These are phyloP conservation scores for Florisuga fusca DNA, from an alignment of 2,797 vertebrate species.

Conservation along the genomic window DNA sequence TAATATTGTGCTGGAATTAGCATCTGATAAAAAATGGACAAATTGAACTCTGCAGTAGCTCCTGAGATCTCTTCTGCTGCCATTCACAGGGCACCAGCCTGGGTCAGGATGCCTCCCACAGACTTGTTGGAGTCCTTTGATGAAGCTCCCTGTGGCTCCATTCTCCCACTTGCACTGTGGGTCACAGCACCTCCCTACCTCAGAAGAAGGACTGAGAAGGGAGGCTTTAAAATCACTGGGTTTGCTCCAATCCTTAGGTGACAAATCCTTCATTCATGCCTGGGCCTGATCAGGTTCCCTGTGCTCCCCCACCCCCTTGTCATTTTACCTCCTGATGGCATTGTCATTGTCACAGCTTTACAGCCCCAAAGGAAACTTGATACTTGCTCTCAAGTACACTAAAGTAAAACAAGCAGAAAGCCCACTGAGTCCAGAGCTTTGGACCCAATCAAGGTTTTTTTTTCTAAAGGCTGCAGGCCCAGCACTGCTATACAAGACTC, in stretches of 20 bases:
- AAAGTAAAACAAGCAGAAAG: neutral
- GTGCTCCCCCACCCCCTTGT: too few species aligned
- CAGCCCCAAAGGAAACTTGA: neutral
- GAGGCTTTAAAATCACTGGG: neutral
- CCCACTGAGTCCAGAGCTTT: neutral
- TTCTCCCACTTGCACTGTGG: neutral
- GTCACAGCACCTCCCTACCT: neutral
- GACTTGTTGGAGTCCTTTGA: neutral
- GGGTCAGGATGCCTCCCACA: neutral
- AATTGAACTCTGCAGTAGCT: neutral
- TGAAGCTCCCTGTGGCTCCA: neutral
- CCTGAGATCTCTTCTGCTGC: neutral
- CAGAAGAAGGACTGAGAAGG: neutral
- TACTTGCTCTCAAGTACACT: neutral
- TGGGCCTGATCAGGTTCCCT: neutral
- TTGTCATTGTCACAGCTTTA: neutral
- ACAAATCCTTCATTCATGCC: neutral
- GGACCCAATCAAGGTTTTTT: neutral
- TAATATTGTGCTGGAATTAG: neutral
- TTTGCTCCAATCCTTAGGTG: neutral
- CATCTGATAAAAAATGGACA: neutral
- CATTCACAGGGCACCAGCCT: neutral
- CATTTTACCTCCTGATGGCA: neutral
- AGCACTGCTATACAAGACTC: neutral
- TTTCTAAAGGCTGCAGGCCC: neutral